phyloP scores from a whole-genome alignment of 92 coral and sea anemone species.

The Palythoa caribaeorum region DNA sequence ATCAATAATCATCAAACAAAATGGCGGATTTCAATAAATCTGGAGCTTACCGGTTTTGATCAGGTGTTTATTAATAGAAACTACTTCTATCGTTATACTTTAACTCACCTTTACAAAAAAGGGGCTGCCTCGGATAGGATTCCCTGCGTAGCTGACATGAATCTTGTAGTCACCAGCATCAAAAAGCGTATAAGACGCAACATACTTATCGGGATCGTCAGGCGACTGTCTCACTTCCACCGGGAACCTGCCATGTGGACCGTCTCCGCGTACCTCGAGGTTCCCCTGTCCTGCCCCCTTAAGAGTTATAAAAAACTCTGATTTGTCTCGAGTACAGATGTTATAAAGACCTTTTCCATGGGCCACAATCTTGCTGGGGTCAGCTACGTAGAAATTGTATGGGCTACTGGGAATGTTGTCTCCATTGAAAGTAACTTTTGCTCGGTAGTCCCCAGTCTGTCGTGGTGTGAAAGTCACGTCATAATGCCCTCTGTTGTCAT shows the following conservation, averaged over 20 bases:
- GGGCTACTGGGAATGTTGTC: conserved; percentile 94
- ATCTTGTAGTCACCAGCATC: conserved; percentile 93
- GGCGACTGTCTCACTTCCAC: conserved; percentile 81
- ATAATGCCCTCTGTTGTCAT: conserved; percentile 69
- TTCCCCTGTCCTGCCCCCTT: conserved; percentile 91
- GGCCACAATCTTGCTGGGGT: conserved; percentile 82
- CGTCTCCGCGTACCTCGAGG: conserved; percentile 91
- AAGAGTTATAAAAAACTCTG: conserved; percentile 85
- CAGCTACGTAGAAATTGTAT: conserved; percentile 72
- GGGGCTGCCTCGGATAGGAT: conserved; percentile 91
- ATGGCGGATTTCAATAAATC: too few species aligned
- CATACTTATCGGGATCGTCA: conserved; percentile 80
- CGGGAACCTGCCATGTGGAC: conserved; percentile 92
- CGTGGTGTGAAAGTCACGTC: conserved; percentile 85
- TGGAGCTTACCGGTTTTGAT: too few species aligned
- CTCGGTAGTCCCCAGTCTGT: conserved; percentile 83
- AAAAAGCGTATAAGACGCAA: conserved; percentile 85
- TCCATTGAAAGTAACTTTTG: conserved; percentile 86
- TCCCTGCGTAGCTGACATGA: conserved; percentile 82
- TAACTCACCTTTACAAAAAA: conserved; percentile 79
- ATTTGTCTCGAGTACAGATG: conserved; percentile 36
- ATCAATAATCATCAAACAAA: too few species aligned
- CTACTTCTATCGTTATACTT: neutral
- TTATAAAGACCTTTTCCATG: conserved; percentile 91
- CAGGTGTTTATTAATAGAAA: too few species aligned